Evolutionary conservation across 1,140 invertebrate genomes (phyloP).

Genomic region (Brachionus calyciflorus): DNA sequence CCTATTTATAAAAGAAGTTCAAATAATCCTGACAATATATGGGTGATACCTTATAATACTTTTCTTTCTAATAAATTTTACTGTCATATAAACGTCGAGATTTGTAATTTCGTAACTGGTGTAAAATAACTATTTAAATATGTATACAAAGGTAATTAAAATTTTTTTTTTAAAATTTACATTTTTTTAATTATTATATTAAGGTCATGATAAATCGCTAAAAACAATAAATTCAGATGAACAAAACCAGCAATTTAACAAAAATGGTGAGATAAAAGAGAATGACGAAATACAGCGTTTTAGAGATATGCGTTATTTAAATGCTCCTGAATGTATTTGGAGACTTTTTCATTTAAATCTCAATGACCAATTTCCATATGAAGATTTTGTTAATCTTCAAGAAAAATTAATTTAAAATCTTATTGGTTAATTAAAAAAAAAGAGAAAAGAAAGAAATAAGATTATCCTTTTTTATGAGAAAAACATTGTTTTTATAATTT

Average conservation of each 20-base stretch:
- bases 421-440: no score
- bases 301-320: slow-evolving; percentile 46
- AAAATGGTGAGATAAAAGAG: slow-evolving; percentile 46
- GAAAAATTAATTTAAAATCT: no score
- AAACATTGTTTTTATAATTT: no score
- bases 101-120: slow-evolving; percentile 47
- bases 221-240: background rate
- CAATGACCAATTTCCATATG: slow-evolving; percentile 23
- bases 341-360: background rate
- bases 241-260: background rate
- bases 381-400: no score
- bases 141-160: slow-evolving; percentile 54
- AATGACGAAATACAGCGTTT: no score
- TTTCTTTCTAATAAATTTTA: slow-evolving; percentile 45
- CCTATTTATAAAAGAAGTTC: slow-evolving; percentile 33
- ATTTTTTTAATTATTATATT: background rate
- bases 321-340: slow-evolving; percentile 42
- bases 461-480: no score
- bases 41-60: slow-evolving; percentile 48
- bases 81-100: slow-evolving; percentile 50
- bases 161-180: slow-evolving; percentile 40
- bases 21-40: background rate
- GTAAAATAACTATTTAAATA: slow-evolving; percentile 56
- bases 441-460: no score
- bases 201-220: background rate